Percentiles rank a stretch among this genome's conserved stretches.
These are phyloP conservation scores for Nerophis ophidion DNA, from an alignment of 2,113 vertebrate genomes.

Conservation along the genomic window DNA sequence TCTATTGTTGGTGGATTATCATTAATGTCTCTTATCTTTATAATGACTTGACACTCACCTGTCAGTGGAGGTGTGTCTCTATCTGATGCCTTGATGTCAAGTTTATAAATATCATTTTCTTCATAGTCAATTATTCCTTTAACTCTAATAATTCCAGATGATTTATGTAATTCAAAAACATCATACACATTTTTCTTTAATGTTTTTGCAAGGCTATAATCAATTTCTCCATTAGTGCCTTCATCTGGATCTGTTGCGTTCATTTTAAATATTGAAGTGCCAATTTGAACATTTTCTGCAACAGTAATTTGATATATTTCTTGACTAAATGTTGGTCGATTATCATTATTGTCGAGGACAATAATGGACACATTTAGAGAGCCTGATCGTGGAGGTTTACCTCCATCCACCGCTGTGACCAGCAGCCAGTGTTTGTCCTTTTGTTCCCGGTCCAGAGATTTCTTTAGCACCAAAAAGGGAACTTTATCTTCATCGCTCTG, in stretches of 20 bases:
- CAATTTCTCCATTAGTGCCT: slow-evolving; percentile 13
- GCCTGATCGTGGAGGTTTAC: too few species aligned
- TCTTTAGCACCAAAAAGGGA: too few species aligned
- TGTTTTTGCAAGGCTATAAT: slow-evolving; percentile 26
- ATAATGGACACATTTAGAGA: too few species aligned
- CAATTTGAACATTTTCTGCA: slow-evolving; percentile 39
- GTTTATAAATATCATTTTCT: slow-evolving; percentile 14
- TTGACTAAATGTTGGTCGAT: too few species aligned
- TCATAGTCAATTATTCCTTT: slow-evolving; percentile 30
- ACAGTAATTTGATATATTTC: too few species aligned
- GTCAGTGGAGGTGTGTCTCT: slow-evolving; percentile 34
- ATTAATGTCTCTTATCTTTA: slow-evolving; percentile 31
- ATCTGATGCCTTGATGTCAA: slow-evolving; percentile 31
- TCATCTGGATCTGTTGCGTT: slow-evolving; percentile 39
- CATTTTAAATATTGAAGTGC: slow-evolving; percentile 16
- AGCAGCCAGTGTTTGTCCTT: too few species aligned
- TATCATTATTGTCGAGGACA: too few species aligned
- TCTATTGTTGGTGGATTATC: slow-evolving; percentile 36
- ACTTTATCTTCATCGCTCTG: too few species aligned
- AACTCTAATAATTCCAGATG: slow-evolving; percentile 17
- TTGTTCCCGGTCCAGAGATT: too few species aligned
- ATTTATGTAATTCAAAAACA: slow-evolving; percentile 21
- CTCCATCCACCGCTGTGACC: too few species aligned
- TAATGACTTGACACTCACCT: slow-evolving; percentile 23
- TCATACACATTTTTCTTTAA: slow-evolving; percentile 6